A percentile compares a stretch with the other conserved stretches of the same genome.
Evolutionary conservation across 2,888 invertebrate genomes (phyloP).

Genomic region (Bombylius major): DNA sequence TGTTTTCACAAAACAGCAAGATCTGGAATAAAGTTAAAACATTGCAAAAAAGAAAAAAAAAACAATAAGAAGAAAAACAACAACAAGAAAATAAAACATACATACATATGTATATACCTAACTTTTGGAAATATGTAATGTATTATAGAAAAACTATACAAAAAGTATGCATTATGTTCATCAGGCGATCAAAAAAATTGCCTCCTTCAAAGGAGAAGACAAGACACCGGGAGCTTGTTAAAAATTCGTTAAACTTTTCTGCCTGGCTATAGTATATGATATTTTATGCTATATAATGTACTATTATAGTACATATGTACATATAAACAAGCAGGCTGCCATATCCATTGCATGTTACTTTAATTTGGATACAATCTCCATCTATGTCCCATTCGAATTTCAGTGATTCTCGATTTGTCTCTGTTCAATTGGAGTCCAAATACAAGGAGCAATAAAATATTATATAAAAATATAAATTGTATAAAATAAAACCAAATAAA

Average conservation of each 20-base stretch:
- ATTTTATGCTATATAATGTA: too few relatives aligned
- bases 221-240: constrained; percentile 10
- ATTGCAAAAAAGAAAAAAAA: too few relatives aligned
- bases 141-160: neutral
- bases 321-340: neutral
- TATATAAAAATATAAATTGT: neutral
- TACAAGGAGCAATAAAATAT: neutral
- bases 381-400: neutral
- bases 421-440: constrained; percentile 1
- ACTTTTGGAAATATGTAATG: neutral
- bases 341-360: neutral
- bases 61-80: too few relatives aligned
- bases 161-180: neutral
- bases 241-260: constrained; percentile 8
- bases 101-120: too few relatives aligned
- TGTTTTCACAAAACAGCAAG: constrained; percentile 2
- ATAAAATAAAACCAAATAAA: neutral
- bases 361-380: constrained; percentile 5
- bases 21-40: neutral
- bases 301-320: too few relatives aligned
- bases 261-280: neutral
- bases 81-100: too few relatives aligned
- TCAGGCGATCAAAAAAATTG: constrained; percentile 4
- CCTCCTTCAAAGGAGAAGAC: constrained; percentile 8
- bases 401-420: constrained; percentile 7